Conservation (phyloP, 2,888 invertebrate genomes). For the Heliconius erato region DNA sequence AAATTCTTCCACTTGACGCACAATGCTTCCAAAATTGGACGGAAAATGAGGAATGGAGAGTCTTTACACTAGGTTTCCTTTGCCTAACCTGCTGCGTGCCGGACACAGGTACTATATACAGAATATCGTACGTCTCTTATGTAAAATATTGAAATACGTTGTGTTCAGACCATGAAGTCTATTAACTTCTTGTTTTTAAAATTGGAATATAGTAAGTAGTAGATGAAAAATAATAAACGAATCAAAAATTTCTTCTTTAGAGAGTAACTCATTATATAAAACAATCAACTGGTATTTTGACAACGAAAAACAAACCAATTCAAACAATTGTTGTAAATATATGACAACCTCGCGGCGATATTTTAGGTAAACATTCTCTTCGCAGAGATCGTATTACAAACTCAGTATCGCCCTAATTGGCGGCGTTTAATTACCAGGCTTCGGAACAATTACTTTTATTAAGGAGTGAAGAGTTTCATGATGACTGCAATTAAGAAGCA, state of each 20-base stretch:
- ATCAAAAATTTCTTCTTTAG: not conserved
- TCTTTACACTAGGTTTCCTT: too few relatives aligned
- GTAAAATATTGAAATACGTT: too few relatives aligned
- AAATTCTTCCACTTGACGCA: too few relatives aligned
- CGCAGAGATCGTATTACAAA: constrained; percentile 72
- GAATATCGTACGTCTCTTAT: too few relatives aligned
- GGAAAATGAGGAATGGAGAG: too few relatives aligned
- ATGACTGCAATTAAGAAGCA: constrained; percentile 48
- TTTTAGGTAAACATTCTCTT: constrained; percentile 27
- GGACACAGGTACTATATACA: too few relatives aligned
- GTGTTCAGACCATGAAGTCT: too few relatives aligned
- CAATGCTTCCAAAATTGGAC: too few relatives aligned
- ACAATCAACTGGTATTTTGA: too few relatives aligned
- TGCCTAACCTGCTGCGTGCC: too few relatives aligned
- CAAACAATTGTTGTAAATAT: not conserved
- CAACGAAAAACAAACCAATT: not conserved
- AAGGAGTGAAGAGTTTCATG: constrained; percentile 79
- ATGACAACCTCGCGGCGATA: constrained; percentile 7
- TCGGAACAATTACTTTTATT: constrained; percentile 83
- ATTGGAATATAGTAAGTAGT: too few relatives aligned
- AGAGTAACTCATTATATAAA: not conserved
- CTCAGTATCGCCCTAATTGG: constrained; percentile 72
- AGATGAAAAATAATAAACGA: not conserved
- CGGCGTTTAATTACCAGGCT: constrained; percentile 80
- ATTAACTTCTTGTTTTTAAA: too few relatives aligned